A percentile compares a stretch with the other conserved stretches of the same genome.
Conservation (phyloP, 2,797 vertebrate genomes). For the Poecilia velifera region DNA sequence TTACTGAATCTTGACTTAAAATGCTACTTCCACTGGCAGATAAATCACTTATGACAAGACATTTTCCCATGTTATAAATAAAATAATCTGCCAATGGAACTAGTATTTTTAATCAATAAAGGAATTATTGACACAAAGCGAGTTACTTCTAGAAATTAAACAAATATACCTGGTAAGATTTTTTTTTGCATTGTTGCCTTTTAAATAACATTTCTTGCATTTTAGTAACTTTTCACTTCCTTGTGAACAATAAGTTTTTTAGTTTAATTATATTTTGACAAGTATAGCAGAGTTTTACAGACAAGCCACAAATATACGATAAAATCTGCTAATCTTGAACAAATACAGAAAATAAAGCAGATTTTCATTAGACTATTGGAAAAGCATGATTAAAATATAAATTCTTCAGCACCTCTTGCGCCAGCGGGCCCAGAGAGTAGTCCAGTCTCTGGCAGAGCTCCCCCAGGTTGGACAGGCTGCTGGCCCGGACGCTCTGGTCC, state of each 20-base stretch:
- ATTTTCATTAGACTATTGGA: not conserved
- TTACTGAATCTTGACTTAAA: too few species aligned
- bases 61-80: too few species aligned
- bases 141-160: too few species aligned
- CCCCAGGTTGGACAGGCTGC: constrained; percentile 93
- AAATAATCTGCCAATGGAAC: too few species aligned
- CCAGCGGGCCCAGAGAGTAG: constrained; percentile 86
- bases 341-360: not conserved
- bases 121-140: too few species aligned
- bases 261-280: not conserved
- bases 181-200: too few species aligned
- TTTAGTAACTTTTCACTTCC: not conserved
- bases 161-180: too few species aligned
- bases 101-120: too few species aligned
- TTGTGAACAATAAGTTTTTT: not conserved
- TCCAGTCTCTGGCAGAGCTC: constrained; percentile 90
- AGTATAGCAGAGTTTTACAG: not conserved
- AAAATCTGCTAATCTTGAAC: not conserved
- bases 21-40: too few species aligned
- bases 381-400: not conserved
- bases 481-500: constrained; percentile 84
- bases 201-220: not conserved
- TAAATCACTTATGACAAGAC: too few species aligned
- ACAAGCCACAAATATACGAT: not conserved
- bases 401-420: constrained; percentile 86